These are phyloP conservation scores for Venusia cambrica DNA, from an alignment of 2,888 invertebrate genomes.

Conservation along the genomic window DNA sequence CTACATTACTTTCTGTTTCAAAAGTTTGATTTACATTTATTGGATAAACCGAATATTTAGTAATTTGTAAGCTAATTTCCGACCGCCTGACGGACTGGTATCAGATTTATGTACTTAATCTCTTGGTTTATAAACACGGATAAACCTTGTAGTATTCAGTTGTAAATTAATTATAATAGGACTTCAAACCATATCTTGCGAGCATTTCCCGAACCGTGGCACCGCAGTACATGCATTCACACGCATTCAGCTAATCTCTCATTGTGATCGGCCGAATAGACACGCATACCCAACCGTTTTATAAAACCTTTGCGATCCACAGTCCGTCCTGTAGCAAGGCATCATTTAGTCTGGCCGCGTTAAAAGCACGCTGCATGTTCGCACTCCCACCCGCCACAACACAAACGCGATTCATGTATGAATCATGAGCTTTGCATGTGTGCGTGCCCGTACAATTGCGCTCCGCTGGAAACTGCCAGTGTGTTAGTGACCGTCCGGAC, in stretches of 20 bases:
- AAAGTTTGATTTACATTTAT: constrained; percentile 11
- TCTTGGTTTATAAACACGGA: neutral
- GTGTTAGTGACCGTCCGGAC: constrained; percentile 70
- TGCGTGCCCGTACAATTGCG: constrained; percentile 65
- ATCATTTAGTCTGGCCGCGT: constrained; percentile 77
- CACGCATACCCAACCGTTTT: constrained; percentile 72
- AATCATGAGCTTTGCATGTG: constrained; percentile 62
- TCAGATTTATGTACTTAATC: neutral
- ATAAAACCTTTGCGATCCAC: constrained; percentile 66
- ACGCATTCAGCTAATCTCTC: constrained; percentile 77
- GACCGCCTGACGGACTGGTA: neutral
- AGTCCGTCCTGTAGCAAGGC: constrained; percentile 69
- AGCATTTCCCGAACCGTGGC: constrained; percentile 68
- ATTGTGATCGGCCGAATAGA: constrained; percentile 72
- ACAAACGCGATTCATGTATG: constrained; percentile 68
- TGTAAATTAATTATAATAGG: constrained; percentile 9
- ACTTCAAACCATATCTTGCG: constrained; percentile 36
- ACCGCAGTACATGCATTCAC: constrained; percentile 70
- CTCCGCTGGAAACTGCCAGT: constrained; percentile 73
- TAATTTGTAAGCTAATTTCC: constrained; percentile 5
- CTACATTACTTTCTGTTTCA: constrained; percentile 8
- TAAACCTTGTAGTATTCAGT: neutral
- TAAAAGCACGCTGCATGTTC: constrained; percentile 79
- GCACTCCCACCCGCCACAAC: constrained; percentile 77
- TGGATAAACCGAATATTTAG: constrained; percentile 6